These are phyloP conservation scores for Rhabdomys dilectus DNA, from an alignment of 2,113 vertebrate species.

Conservation along the genomic window DNA sequence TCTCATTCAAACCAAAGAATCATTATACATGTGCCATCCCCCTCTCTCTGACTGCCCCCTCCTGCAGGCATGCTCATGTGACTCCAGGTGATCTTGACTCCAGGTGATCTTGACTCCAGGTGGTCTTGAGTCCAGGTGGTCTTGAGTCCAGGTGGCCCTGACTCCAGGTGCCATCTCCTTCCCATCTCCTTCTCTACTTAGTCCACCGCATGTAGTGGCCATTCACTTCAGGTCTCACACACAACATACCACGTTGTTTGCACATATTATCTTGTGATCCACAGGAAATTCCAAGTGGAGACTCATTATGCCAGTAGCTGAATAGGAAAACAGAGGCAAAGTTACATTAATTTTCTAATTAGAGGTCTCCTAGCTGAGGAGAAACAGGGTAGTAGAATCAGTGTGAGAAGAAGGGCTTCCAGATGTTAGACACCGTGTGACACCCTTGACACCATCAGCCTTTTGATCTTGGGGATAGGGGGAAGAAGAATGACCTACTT, in stretches of 20 bases:
- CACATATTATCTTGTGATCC: not conserved
- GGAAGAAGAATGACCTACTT: not conserved
- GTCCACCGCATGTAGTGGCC: not conserved
- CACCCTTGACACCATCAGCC: not conserved
- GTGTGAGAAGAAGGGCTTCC: not conserved
- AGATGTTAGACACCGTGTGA: not conserved
- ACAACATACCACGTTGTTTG: not conserved
- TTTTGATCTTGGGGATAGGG: not conserved
- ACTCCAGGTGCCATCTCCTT: too few species aligned
- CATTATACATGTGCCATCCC: not conserved
- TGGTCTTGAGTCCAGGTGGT: too few species aligned
- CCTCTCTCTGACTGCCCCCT: too few species aligned
- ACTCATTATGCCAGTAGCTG: not conserved
- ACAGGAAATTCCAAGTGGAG: not conserved
- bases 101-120: not conserved
- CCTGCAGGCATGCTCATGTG: too few species aligned
- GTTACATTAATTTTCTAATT: not conserved
- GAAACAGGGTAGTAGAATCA: not conserved
- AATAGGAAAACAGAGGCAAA: not conserved
- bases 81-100: too few species aligned
- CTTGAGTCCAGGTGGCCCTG: not conserved
- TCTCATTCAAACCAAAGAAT: not conserved
- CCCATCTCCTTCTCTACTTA: not conserved
- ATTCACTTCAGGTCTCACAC: not conserved
- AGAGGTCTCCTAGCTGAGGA: not conserved